These are phyloP conservation scores for Trachops cirrhosus DNA, from an alignment of 2,797 vertebrate species.

Conservation along the genomic window DNA sequence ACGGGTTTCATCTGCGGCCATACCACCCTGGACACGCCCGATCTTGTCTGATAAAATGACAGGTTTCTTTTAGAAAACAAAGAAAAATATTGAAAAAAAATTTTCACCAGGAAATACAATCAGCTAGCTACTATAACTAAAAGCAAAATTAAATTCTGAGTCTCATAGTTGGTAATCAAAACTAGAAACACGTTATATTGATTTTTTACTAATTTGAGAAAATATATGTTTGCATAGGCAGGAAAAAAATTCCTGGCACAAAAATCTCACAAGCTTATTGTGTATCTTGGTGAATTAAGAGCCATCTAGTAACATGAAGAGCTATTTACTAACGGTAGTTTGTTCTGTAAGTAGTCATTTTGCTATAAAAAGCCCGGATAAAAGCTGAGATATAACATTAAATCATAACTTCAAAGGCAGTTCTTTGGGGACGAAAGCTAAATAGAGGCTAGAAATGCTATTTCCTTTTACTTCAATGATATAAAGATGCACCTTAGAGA, in stretches of 20 bases:
- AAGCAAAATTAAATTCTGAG: not conserved
- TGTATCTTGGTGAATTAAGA: constrained; percentile 59
- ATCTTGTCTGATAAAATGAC: not conserved
- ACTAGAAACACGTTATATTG: not conserved
- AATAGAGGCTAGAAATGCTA: constrained; percentile 37
- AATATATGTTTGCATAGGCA: not conserved
- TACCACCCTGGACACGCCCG: too few species aligned
- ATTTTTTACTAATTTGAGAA: constrained; percentile 26
- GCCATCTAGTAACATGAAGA: constrained; percentile 12
- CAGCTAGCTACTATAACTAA: constrained; percentile 8
- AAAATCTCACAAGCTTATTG: constrained; percentile 41
- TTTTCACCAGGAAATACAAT: not conserved
- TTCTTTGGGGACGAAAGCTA: constrained; percentile 52
- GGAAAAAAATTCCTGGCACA: not conserved
- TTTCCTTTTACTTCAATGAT: constrained; percentile 15
- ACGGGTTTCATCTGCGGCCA: not conserved
- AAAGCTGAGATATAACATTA: constrained; percentile 36
- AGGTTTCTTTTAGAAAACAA: not conserved
- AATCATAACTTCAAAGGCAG: constrained; percentile 53
- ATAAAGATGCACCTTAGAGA: constrained; percentile 22
- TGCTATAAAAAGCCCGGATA: constrained; percentile 37
- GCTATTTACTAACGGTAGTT: constrained; percentile 43
- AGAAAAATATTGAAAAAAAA: not conserved
- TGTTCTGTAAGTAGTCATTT: constrained; percentile 48
- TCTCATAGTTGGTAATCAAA: not conserved